Evolutionary conservation across 2,888 invertebrate genomes (phyloP), one percentile per base, ranked within the genome.

Genomic region (Piscicola geometra): DNA sequence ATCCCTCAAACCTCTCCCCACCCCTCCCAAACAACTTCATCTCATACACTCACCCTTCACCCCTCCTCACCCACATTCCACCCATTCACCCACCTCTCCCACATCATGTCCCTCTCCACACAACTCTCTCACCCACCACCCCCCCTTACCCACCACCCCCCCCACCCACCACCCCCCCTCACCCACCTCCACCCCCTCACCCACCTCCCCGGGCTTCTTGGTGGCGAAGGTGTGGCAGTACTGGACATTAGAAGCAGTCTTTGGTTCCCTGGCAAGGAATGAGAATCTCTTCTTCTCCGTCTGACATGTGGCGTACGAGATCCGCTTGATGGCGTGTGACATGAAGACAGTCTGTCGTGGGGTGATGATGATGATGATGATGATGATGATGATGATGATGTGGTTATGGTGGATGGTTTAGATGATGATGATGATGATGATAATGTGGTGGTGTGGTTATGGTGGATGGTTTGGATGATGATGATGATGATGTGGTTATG

Each of bases 301-400:
- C 86, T 92, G 92, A 90, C 92, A 92, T 82, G 91, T 91, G 82
- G 92, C 92, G 88, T 91, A 92, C 82, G 92, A 91, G 83, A 93
- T 92, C 85, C 93, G 90, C 82, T 91, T 90, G 82, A 92, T 87
- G 85, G 91, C 91, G 88, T 92, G 92, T 82, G 90, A 91, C 92
- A 92, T 92, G 87, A 90, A 79, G 30, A 80, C 80, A 56, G 77
- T 80, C 80, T 80, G 78, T 28, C 70, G 75, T 33, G 1, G 5
- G 60, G 41, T 3, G 5, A 21, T 56, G 9, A n/a, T n/a, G n/a
- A n/a, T n/a, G 41, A 28, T 67, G 67, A 28, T 67, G 67, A 30
- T 67, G 67, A 28, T 30, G 33, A 28, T 67, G 67, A 30, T 32
- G 67, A 67, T 67, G 67, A 67, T 21, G 32, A 67, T 67, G 67